Conservation (phyloP, 2,888 invertebrate genomes). For the Thymelicus lineola region DNA sequence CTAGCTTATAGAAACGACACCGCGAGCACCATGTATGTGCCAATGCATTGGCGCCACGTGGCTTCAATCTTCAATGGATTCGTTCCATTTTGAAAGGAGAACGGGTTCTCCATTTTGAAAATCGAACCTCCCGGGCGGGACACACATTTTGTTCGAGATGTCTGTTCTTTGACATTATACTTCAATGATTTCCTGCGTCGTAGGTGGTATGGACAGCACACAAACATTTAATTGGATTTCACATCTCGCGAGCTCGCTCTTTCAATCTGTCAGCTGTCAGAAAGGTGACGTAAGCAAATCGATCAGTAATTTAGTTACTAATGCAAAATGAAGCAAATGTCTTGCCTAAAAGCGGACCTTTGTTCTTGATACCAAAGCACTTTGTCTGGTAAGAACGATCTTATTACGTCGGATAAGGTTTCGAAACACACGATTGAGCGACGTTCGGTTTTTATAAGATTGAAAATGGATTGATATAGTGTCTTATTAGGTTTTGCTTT, state of each 20-base stretch:
- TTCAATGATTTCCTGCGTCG: too few relatives aligned
- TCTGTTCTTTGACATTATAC: too few relatives aligned
- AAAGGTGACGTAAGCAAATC: constrained; percentile 21
- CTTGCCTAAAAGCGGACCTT: constrained; percentile 31
- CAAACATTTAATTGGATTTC: neutral
- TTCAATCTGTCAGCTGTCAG: neutral
- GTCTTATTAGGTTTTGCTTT: too few relatives aligned
- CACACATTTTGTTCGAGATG: too few relatives aligned
- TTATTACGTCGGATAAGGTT: constrained; percentile 11
- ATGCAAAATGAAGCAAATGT: constrained; percentile 22
- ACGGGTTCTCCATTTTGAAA: too few relatives aligned
- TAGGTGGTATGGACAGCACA: too few relatives aligned
- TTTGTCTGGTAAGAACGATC: constrained; percentile 2
- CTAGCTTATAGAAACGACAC: too few relatives aligned
- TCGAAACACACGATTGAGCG: neutral
- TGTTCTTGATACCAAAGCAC: constrained; percentile 12
- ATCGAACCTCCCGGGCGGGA: too few relatives aligned
- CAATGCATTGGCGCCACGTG: too few relatives aligned
- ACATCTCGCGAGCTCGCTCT: neutral
- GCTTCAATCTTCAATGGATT: too few relatives aligned
- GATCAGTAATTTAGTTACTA: constrained; percentile 28
- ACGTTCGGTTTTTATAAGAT: neutral
- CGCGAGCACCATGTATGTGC: too few relatives aligned
- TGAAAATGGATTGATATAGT: neutral
- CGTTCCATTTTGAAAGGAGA: too few relatives aligned